Base-by-base conservation (phyloP, 2,113 vertebrate species). In the Microcebus ravelobensis region DNA sequence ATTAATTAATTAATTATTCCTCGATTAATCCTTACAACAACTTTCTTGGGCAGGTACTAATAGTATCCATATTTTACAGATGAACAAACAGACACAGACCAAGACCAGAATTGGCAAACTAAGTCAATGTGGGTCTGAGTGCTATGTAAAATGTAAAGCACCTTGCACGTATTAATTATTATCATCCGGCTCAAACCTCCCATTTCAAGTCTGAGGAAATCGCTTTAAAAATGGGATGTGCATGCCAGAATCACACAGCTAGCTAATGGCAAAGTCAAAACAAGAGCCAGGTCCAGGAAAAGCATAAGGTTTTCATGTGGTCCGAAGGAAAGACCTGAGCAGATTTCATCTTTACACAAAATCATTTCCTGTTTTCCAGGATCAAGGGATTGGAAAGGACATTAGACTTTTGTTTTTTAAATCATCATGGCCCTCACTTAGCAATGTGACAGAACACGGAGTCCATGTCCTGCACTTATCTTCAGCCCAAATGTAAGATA, bases 291-390 rank as follows among this genome's bases (percentile, higher is more conserved):
- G 77, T 57, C 92, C 94, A 42, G 85, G 93, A 48, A 74, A 15
- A 52, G 8, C 71, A 70, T 9, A 67, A 18, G 77, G 85, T 82
- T 96, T 92, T 11, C 77, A 13, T 12, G 70, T 2, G 45, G 81
- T 23, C 94, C 79, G 80, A 86, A 77, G 94, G 65, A 39, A 55
- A 48, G 87, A 59, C 73, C 65, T 11, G 61, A 34, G 52, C 21
- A 48, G 79, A 61, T 50, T 13, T 55, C 45, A 76, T 92, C 76
- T 80, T 61, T n/a, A 77, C 8, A 63, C 59, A 96, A 77, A 57
- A 85, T 45, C 17, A 29, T 70, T 93, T 97, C 93, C 92, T 91
- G 88, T 94, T 96, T 94, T 42, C 85, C 36, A 79, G 89, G 36
- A 93, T 87, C 65, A 45, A 91, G 91, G 87, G 83, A 67, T 31